phyloP scores from a whole-genome alignment of 2,113 vertebrate species.

The Sula dactylatra region DNA sequence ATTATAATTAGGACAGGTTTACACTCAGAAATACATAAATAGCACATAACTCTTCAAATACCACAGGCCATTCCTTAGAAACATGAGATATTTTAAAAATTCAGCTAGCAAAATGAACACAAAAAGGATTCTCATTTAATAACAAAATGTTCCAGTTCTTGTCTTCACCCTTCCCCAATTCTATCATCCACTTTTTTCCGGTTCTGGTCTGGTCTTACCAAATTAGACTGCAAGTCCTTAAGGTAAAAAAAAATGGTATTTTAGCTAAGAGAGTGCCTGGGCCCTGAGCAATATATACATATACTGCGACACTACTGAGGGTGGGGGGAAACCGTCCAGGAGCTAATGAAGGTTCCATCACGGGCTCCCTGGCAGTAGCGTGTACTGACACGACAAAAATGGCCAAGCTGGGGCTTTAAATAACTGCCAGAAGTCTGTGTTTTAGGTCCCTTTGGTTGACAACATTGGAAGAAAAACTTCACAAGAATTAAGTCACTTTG shows the following conservation, averaged over 20 bases:
- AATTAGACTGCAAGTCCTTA: not conserved
- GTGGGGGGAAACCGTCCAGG: not conserved
- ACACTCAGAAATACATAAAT: not conserved
- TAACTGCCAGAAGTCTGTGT: not conserved
- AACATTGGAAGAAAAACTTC: not conserved
- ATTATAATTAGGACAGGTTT: not conserved
- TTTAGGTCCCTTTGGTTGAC: not conserved
- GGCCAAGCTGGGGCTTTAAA: not conserved
- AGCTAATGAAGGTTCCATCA: accelerated
- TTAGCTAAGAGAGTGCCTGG: not conserved
- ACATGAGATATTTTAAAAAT: not conserved
- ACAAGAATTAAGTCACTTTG: not conserved
- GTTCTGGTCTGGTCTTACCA: not conserved
- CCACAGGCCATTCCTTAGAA: not conserved
- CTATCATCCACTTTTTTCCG: not conserved
- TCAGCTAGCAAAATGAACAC: not conserved
- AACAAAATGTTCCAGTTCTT: not conserved
- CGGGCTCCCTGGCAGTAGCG: not conserved
- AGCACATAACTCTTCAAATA: not conserved
- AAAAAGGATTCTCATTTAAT: not conserved
- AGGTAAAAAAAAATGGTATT: not conserved
- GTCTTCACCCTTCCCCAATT: not conserved
- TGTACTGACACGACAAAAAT: not conserved
- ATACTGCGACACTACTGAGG: not conserved
- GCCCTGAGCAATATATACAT: not conserved